Conservation (phyloP, 53 echinoderm and acorn worm genomes). For the Holothuria leucospilota region DNA sequence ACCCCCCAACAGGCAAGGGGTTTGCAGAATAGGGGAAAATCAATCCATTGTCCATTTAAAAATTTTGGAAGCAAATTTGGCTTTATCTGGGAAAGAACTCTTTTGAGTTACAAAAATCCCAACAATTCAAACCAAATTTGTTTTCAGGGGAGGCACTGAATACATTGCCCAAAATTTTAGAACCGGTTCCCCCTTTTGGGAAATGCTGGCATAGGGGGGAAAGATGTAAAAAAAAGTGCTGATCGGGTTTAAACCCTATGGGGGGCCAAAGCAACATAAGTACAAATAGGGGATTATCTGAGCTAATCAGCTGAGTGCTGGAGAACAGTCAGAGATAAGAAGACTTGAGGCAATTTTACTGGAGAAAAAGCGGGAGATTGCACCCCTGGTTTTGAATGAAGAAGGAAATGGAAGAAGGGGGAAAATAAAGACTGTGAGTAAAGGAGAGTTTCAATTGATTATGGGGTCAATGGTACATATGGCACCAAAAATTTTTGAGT, state of each 20-base stretch:
- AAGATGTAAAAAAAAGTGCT: too few species aligned
- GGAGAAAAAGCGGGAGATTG: slow-evolving; percentile 59
- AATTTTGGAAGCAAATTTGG: not conserved
- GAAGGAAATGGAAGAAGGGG: slow-evolving; percentile 27
- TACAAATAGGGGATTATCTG: not conserved
- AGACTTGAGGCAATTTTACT: slow-evolving; percentile 47
- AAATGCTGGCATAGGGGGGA: too few species aligned
- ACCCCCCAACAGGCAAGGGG: not conserved
- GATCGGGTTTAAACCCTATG: too few species aligned
- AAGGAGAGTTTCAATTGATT: not conserved
- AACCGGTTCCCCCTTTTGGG: too few species aligned
- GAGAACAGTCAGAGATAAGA: slow-evolving; percentile 35
- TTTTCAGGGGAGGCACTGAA: too few species aligned
- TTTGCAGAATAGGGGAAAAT: not conserved
- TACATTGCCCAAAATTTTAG: too few species aligned
- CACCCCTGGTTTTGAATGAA: slow-evolving; percentile 40
- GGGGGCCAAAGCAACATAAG: too few species aligned
- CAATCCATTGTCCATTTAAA: not conserved
- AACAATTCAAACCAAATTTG: too few species aligned
- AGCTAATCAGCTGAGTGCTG: not conserved
- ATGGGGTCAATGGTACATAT: too few species aligned
- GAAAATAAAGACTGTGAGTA: slow-evolving; percentile 53
- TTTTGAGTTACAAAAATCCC: too few species aligned
- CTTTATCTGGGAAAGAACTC: not conserved
- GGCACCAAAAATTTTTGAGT: too few species aligned